Evolutionary conservation across 2,113 vertebrate species (phyloP), one percentile per base, ranked within the genome.

Genomic region (Brienomyrus longianalis): DNA sequence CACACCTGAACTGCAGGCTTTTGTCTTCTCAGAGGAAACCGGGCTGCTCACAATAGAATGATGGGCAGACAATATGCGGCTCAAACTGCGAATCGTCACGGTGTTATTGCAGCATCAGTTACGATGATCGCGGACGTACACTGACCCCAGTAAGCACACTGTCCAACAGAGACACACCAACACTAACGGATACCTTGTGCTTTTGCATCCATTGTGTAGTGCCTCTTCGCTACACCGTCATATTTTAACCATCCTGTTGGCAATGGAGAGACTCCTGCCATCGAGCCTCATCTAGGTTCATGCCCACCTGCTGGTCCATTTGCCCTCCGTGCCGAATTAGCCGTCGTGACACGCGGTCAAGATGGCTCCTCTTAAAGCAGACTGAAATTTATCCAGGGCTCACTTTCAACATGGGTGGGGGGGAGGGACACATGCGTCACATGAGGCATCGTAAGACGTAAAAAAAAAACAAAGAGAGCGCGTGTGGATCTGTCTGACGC

Each of bases 121-220:
- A n/a, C 23, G n/a, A n/a, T 62, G 56, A 62, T n/a, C 31, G 10
- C 3, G 3, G 10, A 74, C 66, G 0, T 35, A 27, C 27, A 74
- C 11, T 74, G 70, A 39, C 27, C 1, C 27, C 70, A 35, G 27
- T 39, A 77, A 35, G 3, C 70, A 35, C 70, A 15, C 3, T 77
- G 10, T 6, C n/a, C 23, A 10, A 11, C 70, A 35, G 66, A 74
- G 77, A 66, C 43, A 89, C 91, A 91, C 91, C 62, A 51, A 35
- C 91, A 54, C 87, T 92, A 90, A 90, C 90, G 91, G 89, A 70
- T 80, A 50, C 87, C 91, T 62, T 17, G 80, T 48, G 88, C 91
- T 91, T 91, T 87, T 0, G 27, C 35, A 92, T 91, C 88, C 80
- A 5, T 23, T 83, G 87, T 56, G 43, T 45, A 70, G 8, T 3